Base-by-base conservation (phyloP, 2,797 vertebrate species). In the Holocentrus rufus region DNA sequence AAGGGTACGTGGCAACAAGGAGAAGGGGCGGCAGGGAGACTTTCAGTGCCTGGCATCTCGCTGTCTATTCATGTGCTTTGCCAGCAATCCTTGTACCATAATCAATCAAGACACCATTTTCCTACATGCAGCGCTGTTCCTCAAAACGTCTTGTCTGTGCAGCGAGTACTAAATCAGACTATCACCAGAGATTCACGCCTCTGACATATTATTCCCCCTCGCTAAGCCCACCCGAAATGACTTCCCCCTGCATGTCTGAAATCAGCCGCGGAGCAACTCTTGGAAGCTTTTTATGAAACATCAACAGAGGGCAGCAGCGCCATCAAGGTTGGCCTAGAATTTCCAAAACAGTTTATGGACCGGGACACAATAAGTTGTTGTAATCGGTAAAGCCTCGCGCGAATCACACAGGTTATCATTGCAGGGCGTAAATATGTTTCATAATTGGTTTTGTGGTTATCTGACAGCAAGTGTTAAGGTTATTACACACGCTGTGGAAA, bases 41-140 rank as follows among this genome's bases (percentile, higher is more conserved):
- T 74, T 72, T 70, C 36, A 62, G 25, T 5, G 31, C n/a, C 65
- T 77, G 77, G 46, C 58, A 76, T 56, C 50, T 60, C 27, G n/a
- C 25, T 44, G 61, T 49, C n/a, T 50, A 18, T 50, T 56, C 50
- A 46, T 57, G 62, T 42, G 59, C 69, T 50, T 49, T 70, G 76
- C 72, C 76, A 83, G 66, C 60, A 58, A 52, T 53, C 36, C 58
- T 50, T 68, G 61, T 69, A 65, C 61, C 60, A 10, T 47, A 67
- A 77, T 85, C 44, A 85, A 78, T 85, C 83, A 79, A 22, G 67
- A 69, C 3, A n/a, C 36, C 60, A 11, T 65, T 74, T 60, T 34
- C 23, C 52, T 69, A 58, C 34, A 14, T 10, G 47, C 69, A 57
- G 63, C 56, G 63, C 25, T 59, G 42, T 53, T 46, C 53, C 8